A percentile compares a stretch with the other conserved stretches of the same genome.
These are phyloP conservation scores for Calephelis nemesis DNA, from an alignment of 1,140 invertebrate genomes.

Conservation along the genomic window DNA sequence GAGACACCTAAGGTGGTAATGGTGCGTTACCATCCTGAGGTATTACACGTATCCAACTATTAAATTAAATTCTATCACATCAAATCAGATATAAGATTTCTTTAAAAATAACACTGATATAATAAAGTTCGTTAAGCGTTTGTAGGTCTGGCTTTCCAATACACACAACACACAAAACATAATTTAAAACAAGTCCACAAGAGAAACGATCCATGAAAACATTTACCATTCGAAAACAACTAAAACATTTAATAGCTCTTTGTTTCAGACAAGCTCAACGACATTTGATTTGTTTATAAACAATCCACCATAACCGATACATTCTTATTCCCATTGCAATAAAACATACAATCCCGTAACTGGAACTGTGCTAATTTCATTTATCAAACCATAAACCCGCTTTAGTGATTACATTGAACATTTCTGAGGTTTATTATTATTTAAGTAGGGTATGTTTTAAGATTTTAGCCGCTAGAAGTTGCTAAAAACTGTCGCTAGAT, in stretches of 20 bases:
- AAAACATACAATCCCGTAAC: background rate
- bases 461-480: background rate
- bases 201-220: background rate
- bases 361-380: constrained; percentile 4
- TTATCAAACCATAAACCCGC: background rate
- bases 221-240: background rate
- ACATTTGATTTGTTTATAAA: constrained; percentile 12
- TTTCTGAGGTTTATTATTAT: background rate
- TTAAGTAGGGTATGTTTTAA: background rate
- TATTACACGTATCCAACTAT: too few species aligned
- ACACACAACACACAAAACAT: background rate
- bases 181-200: background rate
- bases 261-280: constrained; percentile 9
- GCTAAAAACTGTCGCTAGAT: too few species aligned
- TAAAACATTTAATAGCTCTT: constrained; percentile 4
- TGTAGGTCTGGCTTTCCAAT: too few species aligned
- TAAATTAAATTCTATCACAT: too few species aligned
- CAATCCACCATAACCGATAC: background rate
- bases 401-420: constrained; percentile 4
- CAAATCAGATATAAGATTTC: too few species aligned
- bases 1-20: too few species aligned
- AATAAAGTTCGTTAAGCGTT: too few species aligned
- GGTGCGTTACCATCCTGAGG: too few species aligned
- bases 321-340: background rate
- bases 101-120: too few species aligned